Evolutionary conservation across 2,888 invertebrate genomes (phyloP).

Genomic region (Sinhomidia bicolor): DNA sequence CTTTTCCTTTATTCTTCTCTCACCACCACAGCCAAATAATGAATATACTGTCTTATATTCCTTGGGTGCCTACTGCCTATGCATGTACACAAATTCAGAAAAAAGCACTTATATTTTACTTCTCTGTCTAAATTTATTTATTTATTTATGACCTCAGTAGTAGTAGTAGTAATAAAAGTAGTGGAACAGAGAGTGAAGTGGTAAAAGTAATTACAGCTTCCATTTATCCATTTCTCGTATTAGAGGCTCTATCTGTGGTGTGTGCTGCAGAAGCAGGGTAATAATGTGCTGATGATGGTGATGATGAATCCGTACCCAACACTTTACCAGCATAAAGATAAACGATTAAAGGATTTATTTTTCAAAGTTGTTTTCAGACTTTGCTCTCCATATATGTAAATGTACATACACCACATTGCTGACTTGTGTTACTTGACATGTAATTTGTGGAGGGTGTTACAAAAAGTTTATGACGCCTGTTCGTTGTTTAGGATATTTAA

Average conservation of each 20-base stretch:
- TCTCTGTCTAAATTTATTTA: constrained; percentile 39
- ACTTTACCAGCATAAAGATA: constrained; percentile 23
- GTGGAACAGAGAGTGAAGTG: constrained; percentile 14
- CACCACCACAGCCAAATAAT: constrained; percentile 21
- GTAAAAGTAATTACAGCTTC: constrained; percentile 50
- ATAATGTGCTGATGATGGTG: background rate
- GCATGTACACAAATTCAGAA: constrained; percentile 2
- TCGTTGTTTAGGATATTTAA: too few species aligned
- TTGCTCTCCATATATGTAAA: background rate
- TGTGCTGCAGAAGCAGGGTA: background rate
- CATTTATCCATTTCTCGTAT: constrained; percentile 21
- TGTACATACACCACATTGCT: too few species aligned
- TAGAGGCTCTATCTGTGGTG: background rate
- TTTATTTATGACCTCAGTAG: constrained; percentile 21
- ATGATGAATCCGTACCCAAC: constrained; percentile 10
- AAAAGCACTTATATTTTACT: constrained; percentile 53
- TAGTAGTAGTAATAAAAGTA: background rate
- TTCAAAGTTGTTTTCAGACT: background rate
- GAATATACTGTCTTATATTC: background rate
- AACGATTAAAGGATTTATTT: constrained; percentile 7
- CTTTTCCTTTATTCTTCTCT: constrained; percentile 63
- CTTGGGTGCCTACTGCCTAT: too few species aligned
- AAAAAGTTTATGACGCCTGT: too few species aligned
- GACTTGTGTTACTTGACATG: too few species aligned
- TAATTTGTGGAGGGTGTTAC: too few species aligned